Percentiles rank a stretch among this genome's conserved stretches.
Evolutionary conservation across 2,888 invertebrate species (phyloP).

Genomic region (Spilosoma lubricipeda): DNA sequence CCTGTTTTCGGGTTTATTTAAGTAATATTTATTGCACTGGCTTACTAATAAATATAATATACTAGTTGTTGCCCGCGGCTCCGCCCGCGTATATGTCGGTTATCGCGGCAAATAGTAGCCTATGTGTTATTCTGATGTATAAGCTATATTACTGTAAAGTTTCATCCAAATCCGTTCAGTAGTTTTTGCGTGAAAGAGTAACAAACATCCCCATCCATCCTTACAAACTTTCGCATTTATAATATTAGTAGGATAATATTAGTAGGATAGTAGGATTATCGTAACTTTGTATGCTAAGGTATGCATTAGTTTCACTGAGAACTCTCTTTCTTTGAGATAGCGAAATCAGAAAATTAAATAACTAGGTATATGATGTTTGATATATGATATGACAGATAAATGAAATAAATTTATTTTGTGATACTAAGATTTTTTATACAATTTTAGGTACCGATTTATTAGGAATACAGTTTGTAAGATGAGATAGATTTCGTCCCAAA

Average conservation of each 20-base stretch:
- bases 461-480: background rate
- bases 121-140: no score
- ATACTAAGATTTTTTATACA: background rate
- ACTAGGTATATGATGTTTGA: background rate
- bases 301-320: background rate
- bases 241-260: no score
- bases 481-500: background rate
- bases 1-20: slow-evolving; percentile 47
- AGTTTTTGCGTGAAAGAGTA: no score
- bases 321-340: background rate
- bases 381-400: background rate
- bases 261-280: no score
- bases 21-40: slow-evolving; percentile 45
- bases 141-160: no score
- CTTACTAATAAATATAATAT: slow-evolving; percentile 29
- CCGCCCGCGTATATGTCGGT: no score
- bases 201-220: no score
- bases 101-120: no score
- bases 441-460: background rate
- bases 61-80: no score
- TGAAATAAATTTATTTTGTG: background rate
- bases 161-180: no score
- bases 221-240: no score
- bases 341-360: background rate
- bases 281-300: background rate